Evolutionary conservation across 2,797 vertebrate genomes (phyloP).

Genomic region (Sarcoramphus papa): DNA sequence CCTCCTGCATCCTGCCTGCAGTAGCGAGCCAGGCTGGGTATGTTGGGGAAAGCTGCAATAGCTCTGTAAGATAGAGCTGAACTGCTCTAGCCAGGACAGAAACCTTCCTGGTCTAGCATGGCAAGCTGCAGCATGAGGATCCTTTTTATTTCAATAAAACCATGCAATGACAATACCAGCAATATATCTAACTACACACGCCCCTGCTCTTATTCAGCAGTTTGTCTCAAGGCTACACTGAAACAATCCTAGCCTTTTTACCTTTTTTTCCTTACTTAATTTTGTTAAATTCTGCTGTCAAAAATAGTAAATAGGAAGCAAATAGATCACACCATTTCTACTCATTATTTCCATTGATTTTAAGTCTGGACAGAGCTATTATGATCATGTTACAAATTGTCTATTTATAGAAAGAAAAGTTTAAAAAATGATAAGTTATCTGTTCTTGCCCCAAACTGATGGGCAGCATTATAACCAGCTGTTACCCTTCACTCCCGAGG

Average conservation of each 20-base stretch:
- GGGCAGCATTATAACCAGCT: constrained; percentile 36
- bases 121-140: neutral
- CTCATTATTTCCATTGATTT: constrained; percentile 34
- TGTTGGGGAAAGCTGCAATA: neutral
- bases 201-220: neutral
- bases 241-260: neutral
- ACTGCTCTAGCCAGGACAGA: neutral
- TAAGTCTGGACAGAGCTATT: neutral
- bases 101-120: neutral
- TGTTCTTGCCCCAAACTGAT: neutral
- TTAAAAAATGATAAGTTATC: neutral
- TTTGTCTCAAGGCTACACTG: neutral
- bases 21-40: neutral
- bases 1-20: neutral
- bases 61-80: neutral
- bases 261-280: neutral
- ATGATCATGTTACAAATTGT: neutral
- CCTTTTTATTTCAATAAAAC: neutral
- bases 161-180: neutral
- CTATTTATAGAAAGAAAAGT: constrained; percentile 22
- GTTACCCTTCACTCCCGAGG: neutral
- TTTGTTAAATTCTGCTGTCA: neutral
- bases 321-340: neutral
- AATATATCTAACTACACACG: neutral
- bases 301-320: constrained; percentile 16